Evolutionary conservation across 2,797 vertebrate species (phyloP).

Genomic region (Leptoclinus maculatus): DNA sequence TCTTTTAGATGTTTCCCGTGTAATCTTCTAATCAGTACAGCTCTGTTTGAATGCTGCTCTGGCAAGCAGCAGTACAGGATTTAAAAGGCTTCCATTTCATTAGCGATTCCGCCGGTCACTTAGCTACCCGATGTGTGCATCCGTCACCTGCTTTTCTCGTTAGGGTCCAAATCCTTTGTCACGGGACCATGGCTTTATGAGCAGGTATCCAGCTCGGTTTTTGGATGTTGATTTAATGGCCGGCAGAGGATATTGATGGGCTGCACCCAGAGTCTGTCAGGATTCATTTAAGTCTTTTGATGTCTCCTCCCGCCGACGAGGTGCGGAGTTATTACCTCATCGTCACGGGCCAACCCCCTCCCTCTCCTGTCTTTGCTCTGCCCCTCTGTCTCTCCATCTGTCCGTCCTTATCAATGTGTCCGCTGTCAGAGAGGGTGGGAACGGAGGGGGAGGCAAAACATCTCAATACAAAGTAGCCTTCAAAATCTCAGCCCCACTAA

Average conservation of each 20-base stretch:
- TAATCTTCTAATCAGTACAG: conserved; percentile 62
- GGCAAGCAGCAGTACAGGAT: conserved; percentile 3
- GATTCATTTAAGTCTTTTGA: conserved; percentile 72
- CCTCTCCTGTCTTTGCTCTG: conserved; percentile 9
- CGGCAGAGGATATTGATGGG: conserved; percentile 63
- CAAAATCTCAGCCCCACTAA: conserved; percentile 53
- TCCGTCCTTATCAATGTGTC: conserved; percentile 62
- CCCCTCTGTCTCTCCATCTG: conserved; percentile 45
- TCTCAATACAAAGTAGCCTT: conserved; percentile 71
- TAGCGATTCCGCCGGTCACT: conserved; percentile 49
- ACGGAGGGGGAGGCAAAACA: conserved; percentile 41
- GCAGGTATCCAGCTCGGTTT: conserved; percentile 42
- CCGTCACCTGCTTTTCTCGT: conserved; percentile 48
- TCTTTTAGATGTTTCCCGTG: conserved; percentile 53
- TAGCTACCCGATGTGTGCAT: conserved; percentile 35
- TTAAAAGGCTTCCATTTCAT: conserved; percentile 51
- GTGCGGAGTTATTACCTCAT: conserved; percentile 69
- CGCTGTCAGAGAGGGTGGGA: conserved; percentile 46
- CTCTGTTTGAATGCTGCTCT: conserved; percentile 35
- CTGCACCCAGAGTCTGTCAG: conserved; percentile 63
- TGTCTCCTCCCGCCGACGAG: conserved; percentile 51
- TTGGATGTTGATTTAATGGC: conserved; percentile 69
- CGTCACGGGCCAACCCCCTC: conserved; percentile 23
- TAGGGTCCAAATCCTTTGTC: conserved; percentile 53
- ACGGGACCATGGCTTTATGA: conserved; percentile 47